A percentile compares a stretch with the other conserved stretches of the same genome.
phyloP scores from a whole-genome alignment of 1,140 invertebrate species.

The Drosophila baimaii region DNA sequence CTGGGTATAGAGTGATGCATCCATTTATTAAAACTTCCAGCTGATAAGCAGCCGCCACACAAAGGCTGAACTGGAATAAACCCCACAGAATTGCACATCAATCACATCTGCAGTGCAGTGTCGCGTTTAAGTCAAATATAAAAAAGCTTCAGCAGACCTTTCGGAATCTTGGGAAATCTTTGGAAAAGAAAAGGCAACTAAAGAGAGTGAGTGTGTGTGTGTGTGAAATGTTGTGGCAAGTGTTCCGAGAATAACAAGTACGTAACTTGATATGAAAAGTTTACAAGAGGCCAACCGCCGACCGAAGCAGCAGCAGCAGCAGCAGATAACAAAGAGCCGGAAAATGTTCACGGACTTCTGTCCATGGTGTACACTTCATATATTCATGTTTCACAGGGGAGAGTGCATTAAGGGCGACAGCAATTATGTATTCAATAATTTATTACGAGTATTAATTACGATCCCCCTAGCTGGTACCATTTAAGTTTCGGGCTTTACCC shows the following conservation, averaged over 20 bases:
- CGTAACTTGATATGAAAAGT: conserved; percentile 78
- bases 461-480: conserved; percentile 1
- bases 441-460: conserved; percentile 77
- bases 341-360: conserved; percentile 22
- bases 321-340: conserved; percentile 66
- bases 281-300: conserved; percentile 69
- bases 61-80: conserved; percentile 39
- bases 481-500: background rate
- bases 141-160: conserved; percentile 44
- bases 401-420: conserved; percentile 37
- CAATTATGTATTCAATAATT: conserved; percentile 71
- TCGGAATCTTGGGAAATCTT: conserved; percentile 61
- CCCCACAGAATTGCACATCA: conserved; percentile 42
- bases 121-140: conserved; percentile 45
- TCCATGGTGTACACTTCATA: conserved; percentile 25
- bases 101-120: conserved; percentile 25
- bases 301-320: conserved; percentile 29
- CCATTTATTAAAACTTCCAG: conserved; percentile 3
- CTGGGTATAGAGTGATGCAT: conserved; percentile 8
- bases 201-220: background rate
- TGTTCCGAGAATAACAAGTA: conserved; percentile 61
- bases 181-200: conserved; percentile 3
- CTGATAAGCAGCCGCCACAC: conserved; percentile 34
- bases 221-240: conserved; percentile 71
- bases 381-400: conserved; percentile 33